Evolutionary conservation across 2,797 vertebrate genomes (phyloP).

Genomic region (Ctenopoma kingsleyae): DNA sequence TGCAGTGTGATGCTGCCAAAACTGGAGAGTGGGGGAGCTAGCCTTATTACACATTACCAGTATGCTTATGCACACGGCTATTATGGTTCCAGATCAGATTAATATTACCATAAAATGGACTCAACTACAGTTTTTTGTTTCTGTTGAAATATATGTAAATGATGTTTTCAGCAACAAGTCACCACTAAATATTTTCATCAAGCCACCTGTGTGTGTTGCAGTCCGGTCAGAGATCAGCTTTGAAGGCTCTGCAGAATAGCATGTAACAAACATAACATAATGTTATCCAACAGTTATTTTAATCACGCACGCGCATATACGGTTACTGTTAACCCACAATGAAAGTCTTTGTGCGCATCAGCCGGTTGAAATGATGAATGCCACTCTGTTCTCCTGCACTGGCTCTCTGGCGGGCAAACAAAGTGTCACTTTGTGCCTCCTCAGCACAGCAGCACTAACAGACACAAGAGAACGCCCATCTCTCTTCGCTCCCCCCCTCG

Average conservation of each 20-base stretch:
- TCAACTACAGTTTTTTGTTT: background rate
- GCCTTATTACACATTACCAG: conserved; percentile 49
- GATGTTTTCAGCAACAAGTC: conserved; percentile 1
- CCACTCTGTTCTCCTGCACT: conserved; percentile 81
- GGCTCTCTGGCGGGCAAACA: conserved; percentile 79
- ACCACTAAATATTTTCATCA: background rate
- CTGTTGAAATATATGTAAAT: background rate
- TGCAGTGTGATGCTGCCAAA: conserved; percentile 73
- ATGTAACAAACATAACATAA: conserved; percentile 15
- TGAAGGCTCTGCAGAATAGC: conserved; percentile 1
- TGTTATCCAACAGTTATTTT: conserved; percentile 32
- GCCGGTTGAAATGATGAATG: conserved; percentile 80
- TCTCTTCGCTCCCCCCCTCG: conserved; percentile 52
- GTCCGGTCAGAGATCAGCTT: background rate
- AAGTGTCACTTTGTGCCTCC: conserved; percentile 85
- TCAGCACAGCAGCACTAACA: conserved; percentile 76
- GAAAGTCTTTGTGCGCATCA: conserved; percentile 76
- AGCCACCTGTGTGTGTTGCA: conserved; percentile 2
- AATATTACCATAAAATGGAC: conserved; percentile 4
- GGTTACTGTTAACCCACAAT: conserved; percentile 75
- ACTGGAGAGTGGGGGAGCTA: conserved; percentile 22
- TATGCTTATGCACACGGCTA: conserved; percentile 26
- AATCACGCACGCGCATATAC: conserved; percentile 61
- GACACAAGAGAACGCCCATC: conserved; percentile 68
- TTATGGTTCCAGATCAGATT: conserved; percentile 28